phyloP scores from a whole-genome alignment of 2,888 invertebrate species.

The Venusia cambrica region DNA sequence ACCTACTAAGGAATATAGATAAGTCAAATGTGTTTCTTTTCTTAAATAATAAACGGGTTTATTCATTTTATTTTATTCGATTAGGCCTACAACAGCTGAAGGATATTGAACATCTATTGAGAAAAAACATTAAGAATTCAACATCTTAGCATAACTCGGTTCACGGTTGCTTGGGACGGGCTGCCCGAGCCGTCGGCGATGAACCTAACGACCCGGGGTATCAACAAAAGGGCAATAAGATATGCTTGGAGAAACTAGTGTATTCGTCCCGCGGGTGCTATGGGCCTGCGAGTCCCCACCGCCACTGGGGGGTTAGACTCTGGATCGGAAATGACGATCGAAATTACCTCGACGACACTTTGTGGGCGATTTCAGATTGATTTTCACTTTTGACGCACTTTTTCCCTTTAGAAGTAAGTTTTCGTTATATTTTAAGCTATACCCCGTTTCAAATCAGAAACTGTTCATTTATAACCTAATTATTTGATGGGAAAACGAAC shows the following conservation, averaged over 20 bases:
- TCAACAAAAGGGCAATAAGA: conserved; percentile 81
- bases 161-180: conserved; percentile 22
- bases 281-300: conserved; percentile 46
- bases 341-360: conserved; percentile 47
- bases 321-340: conserved; percentile 45
- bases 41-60: too few relatives aligned
- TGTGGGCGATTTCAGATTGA: conserved; percentile 43
- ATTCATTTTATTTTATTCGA: too few relatives aligned
- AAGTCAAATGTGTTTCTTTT: too few relatives aligned
- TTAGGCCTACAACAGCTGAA: background rate
- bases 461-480: too few relatives aligned
- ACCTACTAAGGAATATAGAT: too few relatives aligned
- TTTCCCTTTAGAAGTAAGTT: conserved; percentile 23
- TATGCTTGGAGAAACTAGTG: conserved; percentile 81
- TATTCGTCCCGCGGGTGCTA: conserved; percentile 64
- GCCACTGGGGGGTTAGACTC: conserved; percentile 32
- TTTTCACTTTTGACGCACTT: conserved; percentile 44
- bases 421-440: too few relatives aligned
- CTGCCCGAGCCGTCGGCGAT: conserved; percentile 55
- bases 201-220: conserved; percentile 78
- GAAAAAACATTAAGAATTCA: conserved; percentile 20
- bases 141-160: conserved; percentile 23
- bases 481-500: too few relatives aligned
- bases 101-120: conserved; percentile 14
- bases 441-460: too few relatives aligned